Conservation (phyloP, 2,113 vertebrate species). For the Miniopterus natalensis region DNA sequence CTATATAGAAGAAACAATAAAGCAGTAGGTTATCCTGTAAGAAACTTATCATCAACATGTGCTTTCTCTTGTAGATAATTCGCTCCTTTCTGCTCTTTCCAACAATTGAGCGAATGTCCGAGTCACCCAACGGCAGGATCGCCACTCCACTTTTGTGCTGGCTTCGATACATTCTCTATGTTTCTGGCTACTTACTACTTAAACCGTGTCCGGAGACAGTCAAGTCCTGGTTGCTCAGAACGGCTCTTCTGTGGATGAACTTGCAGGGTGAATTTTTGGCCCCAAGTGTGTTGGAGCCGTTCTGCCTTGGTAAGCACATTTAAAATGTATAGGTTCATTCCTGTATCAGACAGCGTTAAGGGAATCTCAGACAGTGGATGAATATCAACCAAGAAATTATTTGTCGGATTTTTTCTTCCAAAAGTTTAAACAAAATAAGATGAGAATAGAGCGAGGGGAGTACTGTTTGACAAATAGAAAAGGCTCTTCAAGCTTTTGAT, state of each 20-base stretch:
- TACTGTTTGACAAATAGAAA: background rate
- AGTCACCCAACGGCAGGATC: constrained; percentile 93
- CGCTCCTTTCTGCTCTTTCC: constrained; percentile 95
- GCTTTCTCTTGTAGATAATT: constrained; percentile 88
- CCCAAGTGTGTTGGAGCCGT: constrained; percentile 90
- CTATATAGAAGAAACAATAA: background rate
- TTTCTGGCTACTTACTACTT: constrained; percentile 90
- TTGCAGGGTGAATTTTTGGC: constrained; percentile 83
- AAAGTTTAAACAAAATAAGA: constrained; percentile 42
- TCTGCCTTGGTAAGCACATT: constrained; percentile 91
- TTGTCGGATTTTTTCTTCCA: background rate
- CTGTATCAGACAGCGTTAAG: background rate
- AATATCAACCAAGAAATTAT: background rate
- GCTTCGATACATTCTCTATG: constrained; percentile 92
- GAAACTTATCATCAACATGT: constrained; percentile 11
- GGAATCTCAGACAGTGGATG: background rate
- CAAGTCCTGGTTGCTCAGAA: constrained; percentile 88
- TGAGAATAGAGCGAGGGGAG: background rate
- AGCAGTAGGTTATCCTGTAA: background rate
- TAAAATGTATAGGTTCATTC: background rate
- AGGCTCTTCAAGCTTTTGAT: background rate
- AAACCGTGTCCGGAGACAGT: constrained; percentile 92
- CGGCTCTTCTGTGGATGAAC: constrained; percentile 83
- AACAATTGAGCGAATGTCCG: constrained; percentile 96
- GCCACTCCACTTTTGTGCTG: constrained; percentile 94